These are phyloP conservation scores for Cinclus mexicanus DNA, from an alignment of 2,113 vertebrate species.

Conservation along the genomic window DNA sequence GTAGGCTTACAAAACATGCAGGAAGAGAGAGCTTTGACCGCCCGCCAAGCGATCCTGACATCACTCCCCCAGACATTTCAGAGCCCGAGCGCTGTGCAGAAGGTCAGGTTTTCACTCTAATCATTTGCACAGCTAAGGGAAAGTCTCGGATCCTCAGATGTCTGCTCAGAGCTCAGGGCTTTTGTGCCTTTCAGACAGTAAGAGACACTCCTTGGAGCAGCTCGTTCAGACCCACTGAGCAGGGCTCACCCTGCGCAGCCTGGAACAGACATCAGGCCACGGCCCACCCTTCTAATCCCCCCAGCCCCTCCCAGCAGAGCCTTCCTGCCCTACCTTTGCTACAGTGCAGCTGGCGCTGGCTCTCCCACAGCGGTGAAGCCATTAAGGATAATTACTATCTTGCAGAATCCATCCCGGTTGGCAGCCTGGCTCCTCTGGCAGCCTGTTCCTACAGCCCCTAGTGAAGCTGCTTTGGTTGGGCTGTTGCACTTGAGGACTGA, in stretches of 20 bases:
- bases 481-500: neutral
- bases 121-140: neutral
- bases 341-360: neutral
- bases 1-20: neutral
- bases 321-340: neutral
- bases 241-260: fast-evolving
- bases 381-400: conserved; percentile 2
- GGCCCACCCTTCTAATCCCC: neutral
- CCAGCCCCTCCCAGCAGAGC: neutral
- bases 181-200: neutral
- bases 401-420: neutral
- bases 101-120: neutral
- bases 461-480: neutral
- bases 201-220: neutral
- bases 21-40: neutral
- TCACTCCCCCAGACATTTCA: neutral
- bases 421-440: neutral
- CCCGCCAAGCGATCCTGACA: neutral
- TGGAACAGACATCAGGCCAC: neutral
- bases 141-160: neutral
- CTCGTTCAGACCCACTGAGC: neutral
- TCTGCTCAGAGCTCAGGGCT: neutral
- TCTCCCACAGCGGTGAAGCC: neutral
- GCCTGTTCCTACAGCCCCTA: neutral
- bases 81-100: neutral